Conservation (phyloP, 2,888 invertebrate species). For the Mycogona germanica region DNA sequence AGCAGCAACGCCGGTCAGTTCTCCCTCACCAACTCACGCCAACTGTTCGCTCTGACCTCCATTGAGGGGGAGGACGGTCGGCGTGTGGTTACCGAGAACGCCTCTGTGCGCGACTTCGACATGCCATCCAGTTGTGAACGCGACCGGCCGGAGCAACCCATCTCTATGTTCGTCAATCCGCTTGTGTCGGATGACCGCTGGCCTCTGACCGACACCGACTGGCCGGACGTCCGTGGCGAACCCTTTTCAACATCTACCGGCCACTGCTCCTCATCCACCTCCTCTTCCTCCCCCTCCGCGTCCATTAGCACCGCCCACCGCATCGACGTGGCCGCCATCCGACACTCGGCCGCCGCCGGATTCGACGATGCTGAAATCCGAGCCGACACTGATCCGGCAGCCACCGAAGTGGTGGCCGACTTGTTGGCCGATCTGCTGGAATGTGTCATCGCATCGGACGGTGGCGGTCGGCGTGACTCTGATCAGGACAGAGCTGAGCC, state of each 20-base stretch:
- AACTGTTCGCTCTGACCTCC: slow-evolving; percentile 42
- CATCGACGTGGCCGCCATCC: slow-evolving; percentile 11
- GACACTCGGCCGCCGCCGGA: slow-evolving; percentile 1
- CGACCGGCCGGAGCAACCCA: slow-evolving; percentile 37
- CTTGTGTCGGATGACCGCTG: no score
- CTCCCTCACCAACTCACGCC: slow-evolving; percentile 4
- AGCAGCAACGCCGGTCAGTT: no score
- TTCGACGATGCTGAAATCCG: slow-evolving; percentile 13
- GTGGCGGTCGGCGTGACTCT: background rate
- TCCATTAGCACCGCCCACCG: slow-evolving; percentile 15
- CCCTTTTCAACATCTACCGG: background rate
- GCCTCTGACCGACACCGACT: no score
- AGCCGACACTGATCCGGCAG: background rate
- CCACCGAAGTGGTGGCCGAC: slow-evolving; percentile 42
- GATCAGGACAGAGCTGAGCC: no score
- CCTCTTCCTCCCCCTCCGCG: background rate
- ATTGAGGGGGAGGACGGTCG: slow-evolving; percentile 31
- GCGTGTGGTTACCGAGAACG: slow-evolving; percentile 25
- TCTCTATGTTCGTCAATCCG: slow-evolving; percentile 54
- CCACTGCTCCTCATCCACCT: no score
- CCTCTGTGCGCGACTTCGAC: slow-evolving; percentile 36
- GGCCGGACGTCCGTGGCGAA: background rate
- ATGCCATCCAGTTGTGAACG: slow-evolving; percentile 39
- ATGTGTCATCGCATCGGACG: slow-evolving; percentile 34
- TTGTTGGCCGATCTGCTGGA: slow-evolving; percentile 47